Evolutionary conservation across 1,140 invertebrate species (phyloP).

Genomic region (Lordiphosa clarofinis): DNA sequence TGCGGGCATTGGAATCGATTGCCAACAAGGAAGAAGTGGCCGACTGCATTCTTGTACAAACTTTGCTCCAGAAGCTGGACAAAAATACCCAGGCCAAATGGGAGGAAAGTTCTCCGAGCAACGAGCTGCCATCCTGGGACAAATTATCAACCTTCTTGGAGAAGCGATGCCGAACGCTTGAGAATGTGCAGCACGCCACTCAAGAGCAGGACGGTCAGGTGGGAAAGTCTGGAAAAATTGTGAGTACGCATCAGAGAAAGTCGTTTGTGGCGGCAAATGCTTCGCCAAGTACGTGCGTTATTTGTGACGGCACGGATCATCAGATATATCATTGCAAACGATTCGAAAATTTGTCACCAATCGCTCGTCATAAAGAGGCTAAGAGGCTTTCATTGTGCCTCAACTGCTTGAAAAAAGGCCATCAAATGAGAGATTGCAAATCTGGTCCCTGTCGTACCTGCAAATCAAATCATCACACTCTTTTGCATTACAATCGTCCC

Average conservation of each 20-base stretch:
- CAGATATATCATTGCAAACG: background rate
- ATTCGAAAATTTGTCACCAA: background rate
- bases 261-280: background rate
- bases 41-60: background rate
- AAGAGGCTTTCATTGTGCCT: background rate
- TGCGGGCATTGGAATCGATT: background rate
- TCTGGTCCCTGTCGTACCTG: no score
- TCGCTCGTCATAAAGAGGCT: background rate
- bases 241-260: background rate
- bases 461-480: no score
- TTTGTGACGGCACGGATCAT: background rate
- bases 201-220: no score
- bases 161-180: background rate
- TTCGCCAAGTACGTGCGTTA: background rate
- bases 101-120: no score
- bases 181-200: background rate
- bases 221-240: background rate
- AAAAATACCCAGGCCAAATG: background rate
- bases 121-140: no score
- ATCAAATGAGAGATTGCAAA: no score
- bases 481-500: background rate
- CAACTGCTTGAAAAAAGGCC: background rate
- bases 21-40: background rate
- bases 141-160: no score
- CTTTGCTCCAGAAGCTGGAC: conserved; percentile 1